These are phyloP conservation scores for Aspiorhynchus laticeps DNA, from an alignment of 2,113 vertebrate species.

Conservation along the genomic window DNA sequence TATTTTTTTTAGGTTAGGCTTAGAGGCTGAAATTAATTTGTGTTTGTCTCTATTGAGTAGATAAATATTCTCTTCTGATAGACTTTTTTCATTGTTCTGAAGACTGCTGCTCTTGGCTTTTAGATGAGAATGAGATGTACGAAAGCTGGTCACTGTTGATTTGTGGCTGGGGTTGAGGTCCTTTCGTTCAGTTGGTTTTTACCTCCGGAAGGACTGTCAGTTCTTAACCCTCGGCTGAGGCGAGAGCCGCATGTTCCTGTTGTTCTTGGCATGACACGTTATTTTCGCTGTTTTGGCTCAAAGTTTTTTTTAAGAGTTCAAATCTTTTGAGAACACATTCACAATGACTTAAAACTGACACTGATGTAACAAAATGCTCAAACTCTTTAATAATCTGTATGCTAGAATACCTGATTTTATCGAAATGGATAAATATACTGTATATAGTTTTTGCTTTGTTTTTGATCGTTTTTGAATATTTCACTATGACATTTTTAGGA, in stretches of 20 bases:
- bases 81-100: neutral
- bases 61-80: neutral
- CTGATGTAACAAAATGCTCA: neutral
- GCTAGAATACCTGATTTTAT: neutral
- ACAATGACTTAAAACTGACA: neutral
- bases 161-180: neutral
- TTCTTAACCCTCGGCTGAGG: conserved; percentile 5
- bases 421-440: neutral
- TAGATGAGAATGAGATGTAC: neutral
- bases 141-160: neutral
- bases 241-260: neutral
- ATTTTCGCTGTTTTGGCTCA: neutral
- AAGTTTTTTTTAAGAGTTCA: neutral
- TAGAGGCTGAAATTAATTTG: neutral
- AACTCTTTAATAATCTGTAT: neutral
- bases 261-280: neutral
- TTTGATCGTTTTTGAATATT: neutral
- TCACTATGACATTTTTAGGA: neutral
- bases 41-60: neutral
- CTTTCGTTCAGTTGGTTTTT: neutral
- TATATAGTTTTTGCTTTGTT: neutral
- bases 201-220: conserved; percentile 12
- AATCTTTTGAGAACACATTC: neutral
- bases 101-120: neutral
- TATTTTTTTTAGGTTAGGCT: neutral